Base-by-base conservation (phyloP, 1,140 invertebrate genomes). In the Lepidurus arcticus region DNA sequence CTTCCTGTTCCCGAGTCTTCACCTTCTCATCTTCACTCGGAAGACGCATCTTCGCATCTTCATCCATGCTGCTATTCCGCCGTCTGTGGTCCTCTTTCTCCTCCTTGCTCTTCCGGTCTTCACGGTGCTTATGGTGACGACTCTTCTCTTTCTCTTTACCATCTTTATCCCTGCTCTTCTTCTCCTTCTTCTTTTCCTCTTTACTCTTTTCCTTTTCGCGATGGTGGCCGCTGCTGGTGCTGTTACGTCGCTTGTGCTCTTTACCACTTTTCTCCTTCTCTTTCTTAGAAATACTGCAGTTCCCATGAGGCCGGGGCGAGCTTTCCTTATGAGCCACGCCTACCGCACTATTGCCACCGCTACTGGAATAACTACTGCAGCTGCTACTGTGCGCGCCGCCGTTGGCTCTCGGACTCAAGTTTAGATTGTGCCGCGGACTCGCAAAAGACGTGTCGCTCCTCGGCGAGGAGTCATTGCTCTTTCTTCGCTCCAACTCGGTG, bases 401-500 rank as follows among this genome's bases (percentile, higher is more conserved):
- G 53, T 65, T 65, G 53, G 53, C 53, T 16, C 53, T 13, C 1
- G 53, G 53, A 65, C 53, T 65, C 9, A 65, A 16, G 21, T 65
- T 65, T 21, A 65, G 21, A 65, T 44, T 74, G 44, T 74, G 73
- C 5, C 78, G 73, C 9, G 78, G 78, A 24, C 73, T 75, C 5
- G 78, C 74, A 26, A 78, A 78, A 3, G 78, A 74, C 8, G 53
- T 65, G 44, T 78, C 78, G 73, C 73, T 78, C 11, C 78, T 42
- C 13, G 78, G 78, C 8, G 78, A 78, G 80, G 90, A 90, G 83
- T 93, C 91, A 0, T 91, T 92, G 26, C 92, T 93, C 79, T 91
- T 87, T 44, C 92, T 87, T 80, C 92, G 88, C 82, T 94, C 92
- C 81, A 94, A 86, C 82, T 94, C 93, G 1, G 92, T 93, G 5